These are phyloP conservation scores for Brachionus plicatilis DNA, from an alignment of 1,140 invertebrate species.

Conservation along the genomic window DNA sequence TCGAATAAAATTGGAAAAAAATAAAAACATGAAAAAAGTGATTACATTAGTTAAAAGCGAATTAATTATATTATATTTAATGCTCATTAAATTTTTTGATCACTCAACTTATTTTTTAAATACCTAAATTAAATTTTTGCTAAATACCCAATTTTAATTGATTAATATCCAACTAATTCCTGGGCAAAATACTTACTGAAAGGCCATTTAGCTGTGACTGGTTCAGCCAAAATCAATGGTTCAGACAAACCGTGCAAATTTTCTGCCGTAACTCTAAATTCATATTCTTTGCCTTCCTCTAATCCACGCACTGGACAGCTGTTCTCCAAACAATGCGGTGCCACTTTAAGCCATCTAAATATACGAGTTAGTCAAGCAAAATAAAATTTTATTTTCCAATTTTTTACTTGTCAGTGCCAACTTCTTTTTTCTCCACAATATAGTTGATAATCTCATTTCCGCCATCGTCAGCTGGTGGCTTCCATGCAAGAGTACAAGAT, in stretches of 20 bases:
- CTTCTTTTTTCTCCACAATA: constrained; percentile 77
- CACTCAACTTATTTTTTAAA: no score
- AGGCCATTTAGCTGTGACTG: constrained; percentile 87
- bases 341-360: constrained; percentile 38
- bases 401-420: constrained; percentile 64
- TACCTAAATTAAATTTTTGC: no score
- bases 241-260: constrained; percentile 93
- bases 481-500: constrained; percentile 88
- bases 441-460: constrained; percentile 92
- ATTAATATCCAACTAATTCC: no score
- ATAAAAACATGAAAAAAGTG: no score
- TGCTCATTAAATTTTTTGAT: no score
- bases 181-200: constrained; percentile 63
- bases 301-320: constrained; percentile 81
- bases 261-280: constrained; percentile 94
- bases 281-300: constrained; percentile 80
- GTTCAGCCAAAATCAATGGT: constrained; percentile 75
- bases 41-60: no score
- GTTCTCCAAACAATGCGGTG: constrained; percentile 62
- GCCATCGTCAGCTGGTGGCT: constrained; percentile 76
- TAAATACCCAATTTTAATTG: no score
- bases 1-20: no score
- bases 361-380: not conserved
- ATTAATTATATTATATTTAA: no score
- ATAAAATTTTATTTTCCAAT: not conserved